Base-by-base conservation (phyloP, 1,140 invertebrate species). In the Eulimnadia texana region DNA sequence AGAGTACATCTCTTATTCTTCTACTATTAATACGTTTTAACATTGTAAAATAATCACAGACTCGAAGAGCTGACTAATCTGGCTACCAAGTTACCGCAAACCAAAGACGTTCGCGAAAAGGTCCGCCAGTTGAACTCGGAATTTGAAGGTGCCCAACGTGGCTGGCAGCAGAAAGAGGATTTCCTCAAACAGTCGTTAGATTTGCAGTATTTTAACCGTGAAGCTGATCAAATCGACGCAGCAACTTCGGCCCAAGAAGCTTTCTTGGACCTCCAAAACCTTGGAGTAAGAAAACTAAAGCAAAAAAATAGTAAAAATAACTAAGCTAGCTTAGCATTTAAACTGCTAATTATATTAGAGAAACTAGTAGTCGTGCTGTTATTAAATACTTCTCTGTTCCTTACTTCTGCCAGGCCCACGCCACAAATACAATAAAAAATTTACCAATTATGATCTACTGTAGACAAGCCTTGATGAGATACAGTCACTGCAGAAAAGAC, bases 151-250 rank as follows among this genome's bases (percentile, higher is more conserved):
- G 81, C 96, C 0, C 76, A 77, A 49, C 42, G 82, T 62, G 84
- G 82, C 27, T 94, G 90, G 88, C 74, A 81, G 50, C 81, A 86
- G 33, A 93, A 93, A 70, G 83, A 90, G 24, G 80, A 83, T 56
- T 87, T 86, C 79, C 74, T 94, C 28, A 79, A 84, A 63, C 90
- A 95, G 70, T 86, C 87, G 65, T 75, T 91, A 19, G 88, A 94
- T 67, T 74, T 95, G 55, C 88, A 91, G 74, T 80, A 87, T 62
- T 96, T 98, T 73, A 96, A 94, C 71, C 82, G 90, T 57, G 95
- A 99, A 75, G 94, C 93, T 0, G 93, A 98, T 73, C 90, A 95
- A 70, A 93, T 98, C 63, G 94, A 98, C 75, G 91, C 93, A 0
- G 86, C 90, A 3, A 94, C 89, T 42, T 90, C 90, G 58, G 88